Conservation (phyloP, 2,888 invertebrate genomes). For the Xylocampa areola region DNA sequence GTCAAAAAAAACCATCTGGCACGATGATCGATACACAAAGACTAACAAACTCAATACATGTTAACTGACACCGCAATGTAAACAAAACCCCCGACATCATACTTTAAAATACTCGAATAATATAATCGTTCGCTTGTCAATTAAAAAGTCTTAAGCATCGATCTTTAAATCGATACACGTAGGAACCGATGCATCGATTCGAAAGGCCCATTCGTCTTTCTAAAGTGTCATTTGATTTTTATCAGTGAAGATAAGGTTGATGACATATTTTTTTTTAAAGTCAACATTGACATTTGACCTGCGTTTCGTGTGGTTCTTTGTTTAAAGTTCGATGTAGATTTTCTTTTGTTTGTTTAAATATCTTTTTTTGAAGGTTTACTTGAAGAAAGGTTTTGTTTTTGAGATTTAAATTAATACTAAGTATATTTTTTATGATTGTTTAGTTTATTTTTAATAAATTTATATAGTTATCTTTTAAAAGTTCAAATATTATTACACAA, state of each 20-base stretch:
- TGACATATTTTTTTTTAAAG: constrained; percentile 72
- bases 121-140: constrained; percentile 72
- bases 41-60: constrained; percentile 26
- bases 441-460: too few species aligned
- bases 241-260: constrained; percentile 73
- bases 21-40: constrained; percentile 14
- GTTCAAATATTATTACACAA: too few species aligned
- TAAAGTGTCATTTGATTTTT: constrained; percentile 78
- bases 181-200: constrained; percentile 73
- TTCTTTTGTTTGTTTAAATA: constrained; percentile 25
- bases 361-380: not conserved
- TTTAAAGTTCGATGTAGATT: constrained; percentile 36
- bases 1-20: constrained; percentile 7
- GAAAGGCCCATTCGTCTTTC: constrained; percentile 76
- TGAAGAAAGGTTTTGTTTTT: not conserved
- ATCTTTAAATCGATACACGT: constrained; percentile 74
- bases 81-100: constrained; percentile 47
- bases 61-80: constrained; percentile 47
- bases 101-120: constrained; percentile 54
- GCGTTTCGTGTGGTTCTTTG: constrained; percentile 45
- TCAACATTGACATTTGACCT: constrained; percentile 66
- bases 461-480: too few species aligned
- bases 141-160: constrained; percentile 75
- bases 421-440: not conserved
- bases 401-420: not conserved